These are phyloP conservation scores for Sebastes taczanowskii DNA, from an alignment of 2,797 vertebrate genomes.

Conservation along the genomic window DNA sequence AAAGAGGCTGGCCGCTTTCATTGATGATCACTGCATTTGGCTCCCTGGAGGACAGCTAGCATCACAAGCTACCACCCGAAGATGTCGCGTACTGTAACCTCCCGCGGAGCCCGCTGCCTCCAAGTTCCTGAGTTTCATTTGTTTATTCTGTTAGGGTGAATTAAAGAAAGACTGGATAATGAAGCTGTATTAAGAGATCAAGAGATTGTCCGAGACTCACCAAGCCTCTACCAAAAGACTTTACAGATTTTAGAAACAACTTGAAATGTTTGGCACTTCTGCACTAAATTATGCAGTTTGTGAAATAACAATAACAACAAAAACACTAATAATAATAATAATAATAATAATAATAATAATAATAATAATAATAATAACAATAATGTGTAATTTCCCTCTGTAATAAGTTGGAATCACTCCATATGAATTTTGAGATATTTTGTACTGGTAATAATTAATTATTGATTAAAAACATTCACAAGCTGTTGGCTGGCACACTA, in stretches of 20 bases:
- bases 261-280: constrained; percentile 95
- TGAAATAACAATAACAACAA: constrained; percentile 57
- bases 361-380: constrained; percentile 65
- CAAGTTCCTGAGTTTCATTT: constrained; percentile 92
- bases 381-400: constrained; percentile 67
- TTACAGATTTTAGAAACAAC: constrained; percentile 86
- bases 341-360: constrained; percentile 66
- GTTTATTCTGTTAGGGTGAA: constrained; percentile 85
- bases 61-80: constrained; percentile 82
- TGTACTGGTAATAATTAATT: constrained; percentile 81
- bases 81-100: constrained; percentile 77
- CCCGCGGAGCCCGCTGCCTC: constrained; percentile 84
- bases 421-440: constrained; percentile 87
- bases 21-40: constrained; percentile 88
- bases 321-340: constrained; percentile 55
- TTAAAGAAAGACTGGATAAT: constrained; percentile 75
- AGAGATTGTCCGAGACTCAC: constrained; percentile 97
- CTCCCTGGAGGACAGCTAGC: constrained; percentile 77
- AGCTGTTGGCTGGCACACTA: constrained; percentile 99
- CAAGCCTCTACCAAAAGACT: constrained; percentile 91
- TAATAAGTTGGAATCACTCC: constrained; percentile 81
- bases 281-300: constrained; percentile 84
- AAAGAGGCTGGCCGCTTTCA: constrained; percentile 74
- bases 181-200: constrained; percentile 87
- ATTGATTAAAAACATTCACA: constrained; percentile 99